phyloP scores from a whole-genome alignment of 2,797 vertebrate species.

The Crocidura indochinensis region DNA sequence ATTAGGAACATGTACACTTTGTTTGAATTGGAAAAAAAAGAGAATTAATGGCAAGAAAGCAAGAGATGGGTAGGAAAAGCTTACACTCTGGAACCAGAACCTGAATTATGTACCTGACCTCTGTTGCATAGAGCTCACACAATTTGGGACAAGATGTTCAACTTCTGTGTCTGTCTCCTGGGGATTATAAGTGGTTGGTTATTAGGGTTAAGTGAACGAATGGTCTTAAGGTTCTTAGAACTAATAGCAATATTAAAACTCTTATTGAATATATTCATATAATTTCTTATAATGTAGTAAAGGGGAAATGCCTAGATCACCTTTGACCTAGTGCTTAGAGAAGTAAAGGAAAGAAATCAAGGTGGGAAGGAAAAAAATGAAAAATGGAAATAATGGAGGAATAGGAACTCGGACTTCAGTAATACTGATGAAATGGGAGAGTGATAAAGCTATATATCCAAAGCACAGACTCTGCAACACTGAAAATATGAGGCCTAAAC shows the following conservation, averaged over 20 bases:
- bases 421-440: too few relatives aligned
- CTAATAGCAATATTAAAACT: too few relatives aligned
- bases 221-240: not conserved
- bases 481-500: too few relatives aligned
- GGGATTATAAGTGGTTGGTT: not conserved
- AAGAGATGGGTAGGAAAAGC: not conserved
- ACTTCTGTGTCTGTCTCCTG: not conserved
- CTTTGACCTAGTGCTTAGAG: too few relatives aligned
- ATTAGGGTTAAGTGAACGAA: not conserved
- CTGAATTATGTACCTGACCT: not conserved
- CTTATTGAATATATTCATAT: not conserved
- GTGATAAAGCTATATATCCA: too few relatives aligned
- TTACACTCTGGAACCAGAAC: not conserved
- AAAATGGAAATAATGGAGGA: too few relatives aligned
- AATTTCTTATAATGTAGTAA: not conserved
- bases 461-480: too few relatives aligned
- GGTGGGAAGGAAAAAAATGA: too few relatives aligned
- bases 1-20: not conserved
- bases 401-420: too few relatives aligned
- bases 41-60: not conserved
- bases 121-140: not conserved
- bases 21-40: not conserved
- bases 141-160: constrained; percentile 6
- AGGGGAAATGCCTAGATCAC: too few relatives aligned
- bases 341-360: too few relatives aligned